Evolutionary conservation across 2,797 vertebrate genomes (phyloP).

Genomic region (Falco biarmicus): DNA sequence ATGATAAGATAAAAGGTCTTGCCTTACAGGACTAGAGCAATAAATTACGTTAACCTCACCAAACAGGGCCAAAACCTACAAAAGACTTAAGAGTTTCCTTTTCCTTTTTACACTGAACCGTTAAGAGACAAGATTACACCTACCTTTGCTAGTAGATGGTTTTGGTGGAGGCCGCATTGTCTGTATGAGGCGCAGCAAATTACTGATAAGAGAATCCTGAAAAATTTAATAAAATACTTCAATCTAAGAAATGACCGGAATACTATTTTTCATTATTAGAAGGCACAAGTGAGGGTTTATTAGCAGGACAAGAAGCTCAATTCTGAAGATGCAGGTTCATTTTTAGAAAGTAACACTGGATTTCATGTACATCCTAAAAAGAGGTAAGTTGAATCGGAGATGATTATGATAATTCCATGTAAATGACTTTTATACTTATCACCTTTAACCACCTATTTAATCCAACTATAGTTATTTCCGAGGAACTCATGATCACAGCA

Average conservation of each 20-base stretch:
- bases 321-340: neutral
- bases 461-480: neutral
- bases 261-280: fast-evolving
- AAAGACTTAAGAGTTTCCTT: neutral
- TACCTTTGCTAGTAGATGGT: constrained; percentile 85
- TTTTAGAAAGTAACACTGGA: neutral
- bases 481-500: neutral
- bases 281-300: neutral
- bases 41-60: neutral
- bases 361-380: fast-evolving
- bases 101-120: neutral
- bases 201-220: constrained; percentile 93
- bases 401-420: fast-evolving
- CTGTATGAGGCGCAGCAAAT: constrained; percentile 94
- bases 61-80: neutral
- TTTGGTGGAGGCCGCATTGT: constrained; percentile 93
- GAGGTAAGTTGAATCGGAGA: fast-evolving
- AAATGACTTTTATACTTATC: neutral
- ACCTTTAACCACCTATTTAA: neutral
- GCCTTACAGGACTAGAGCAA: neutral
- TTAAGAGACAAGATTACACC: neutral
- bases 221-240: neutral
- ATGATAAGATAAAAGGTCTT: neutral
- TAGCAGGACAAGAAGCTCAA: fast-evolving
- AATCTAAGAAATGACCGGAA: neutral